These are phyloP conservation scores for Bostrychus sinensis DNA, from an alignment of 2,113 vertebrate genomes.

Conservation along the genomic window DNA sequence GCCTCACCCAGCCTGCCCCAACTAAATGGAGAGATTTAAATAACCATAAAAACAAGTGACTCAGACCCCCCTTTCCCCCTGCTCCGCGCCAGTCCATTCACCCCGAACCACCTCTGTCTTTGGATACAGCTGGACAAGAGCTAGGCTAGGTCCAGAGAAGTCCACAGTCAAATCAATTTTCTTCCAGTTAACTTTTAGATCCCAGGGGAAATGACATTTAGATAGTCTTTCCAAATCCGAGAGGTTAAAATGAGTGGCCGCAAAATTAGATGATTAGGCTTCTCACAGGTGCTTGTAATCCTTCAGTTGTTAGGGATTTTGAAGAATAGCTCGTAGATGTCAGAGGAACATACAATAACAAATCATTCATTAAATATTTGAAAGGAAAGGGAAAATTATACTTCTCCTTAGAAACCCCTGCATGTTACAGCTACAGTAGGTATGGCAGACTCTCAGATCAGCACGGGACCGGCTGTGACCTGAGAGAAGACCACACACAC, in stretches of 20 bases:
- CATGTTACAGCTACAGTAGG: too few relatives aligned
- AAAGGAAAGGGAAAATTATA: not conserved
- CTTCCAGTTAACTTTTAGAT: slow-evolving; percentile 49
- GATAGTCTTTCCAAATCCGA: slow-evolving; percentile 50
- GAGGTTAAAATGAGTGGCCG: slow-evolving; percentile 37
- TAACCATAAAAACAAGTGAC: slow-evolving; percentile 57
- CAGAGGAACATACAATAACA: not conserved
- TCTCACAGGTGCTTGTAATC: slow-evolving; percentile 2
- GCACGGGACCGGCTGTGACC: too few relatives aligned
- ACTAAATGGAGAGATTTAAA: slow-evolving; percentile 37
- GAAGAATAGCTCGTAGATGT: not conserved
- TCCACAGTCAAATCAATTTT: slow-evolving; percentile 49
- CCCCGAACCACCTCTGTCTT: slow-evolving; percentile 42
- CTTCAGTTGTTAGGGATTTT: not conserved
- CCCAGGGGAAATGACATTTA: slow-evolving; percentile 34
- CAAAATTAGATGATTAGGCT: slow-evolving; percentile 30
- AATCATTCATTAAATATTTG: not conserved
- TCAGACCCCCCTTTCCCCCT: slow-evolving; percentile 47
- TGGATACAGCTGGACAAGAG: slow-evolving; percentile 38
- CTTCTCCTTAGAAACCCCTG: too few relatives aligned
- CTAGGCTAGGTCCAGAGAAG: slow-evolving; percentile 37
- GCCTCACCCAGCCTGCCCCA: slow-evolving; percentile 11
- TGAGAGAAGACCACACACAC: too few relatives aligned
- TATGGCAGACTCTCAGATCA: too few relatives aligned
- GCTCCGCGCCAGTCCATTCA: slow-evolving; percentile 36